Evolutionary conservation across 1,140 invertebrate genomes (phyloP), one percentile per base, ranked within the genome.

Genomic region (Charaxes varanes): DNA sequence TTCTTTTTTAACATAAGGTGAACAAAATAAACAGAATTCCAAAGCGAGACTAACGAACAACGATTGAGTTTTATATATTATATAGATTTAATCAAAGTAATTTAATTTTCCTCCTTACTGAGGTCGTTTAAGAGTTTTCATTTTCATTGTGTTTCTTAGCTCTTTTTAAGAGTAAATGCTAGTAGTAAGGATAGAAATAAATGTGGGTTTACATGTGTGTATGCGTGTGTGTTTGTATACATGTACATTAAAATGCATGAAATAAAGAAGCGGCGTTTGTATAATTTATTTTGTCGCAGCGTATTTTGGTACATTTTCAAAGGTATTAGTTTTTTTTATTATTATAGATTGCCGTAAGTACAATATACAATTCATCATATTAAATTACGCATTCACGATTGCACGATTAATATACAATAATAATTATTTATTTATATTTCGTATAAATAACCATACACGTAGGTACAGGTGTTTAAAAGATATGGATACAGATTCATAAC

Each of bases 251-350:
- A 64, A 78, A 79, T 61, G 66, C 63, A 72, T 53, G 40, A 63
- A 77, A 78, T 79, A 78, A 82, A 77, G 72, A 79, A 82, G 74
- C 74, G 69, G 70, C 71, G 72, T 74, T 74, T 74, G 67, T 79
- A 74, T 76, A 62, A 71, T 82, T 79, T 81, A 81, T 77, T 79
- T 73, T 66, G 52, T 73, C 44, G 70, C 67, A 77, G 77, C 72
- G 63, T 81, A 81, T 74, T n/a, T 72, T 79, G 77, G 74, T 81
- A 81, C 77, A 81, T 77, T 77, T 57, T 72, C 70, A 77, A 57
- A 81, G 70, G 59, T 72, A n/a, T n/a, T n/a, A n/a, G n/a, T n/a
- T n/a, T n/a, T n/a, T 78, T 67, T 65, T 73, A 47, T 43, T 40
- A 41, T 23, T 36, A 44, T 44, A 36, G 33, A 35, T 44, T 32